A percentile compares a stretch with the other conserved stretches of the same genome.
Conservation (phyloP, 1,140 invertebrate species). For the Cherax quadricarinatus region DNA sequence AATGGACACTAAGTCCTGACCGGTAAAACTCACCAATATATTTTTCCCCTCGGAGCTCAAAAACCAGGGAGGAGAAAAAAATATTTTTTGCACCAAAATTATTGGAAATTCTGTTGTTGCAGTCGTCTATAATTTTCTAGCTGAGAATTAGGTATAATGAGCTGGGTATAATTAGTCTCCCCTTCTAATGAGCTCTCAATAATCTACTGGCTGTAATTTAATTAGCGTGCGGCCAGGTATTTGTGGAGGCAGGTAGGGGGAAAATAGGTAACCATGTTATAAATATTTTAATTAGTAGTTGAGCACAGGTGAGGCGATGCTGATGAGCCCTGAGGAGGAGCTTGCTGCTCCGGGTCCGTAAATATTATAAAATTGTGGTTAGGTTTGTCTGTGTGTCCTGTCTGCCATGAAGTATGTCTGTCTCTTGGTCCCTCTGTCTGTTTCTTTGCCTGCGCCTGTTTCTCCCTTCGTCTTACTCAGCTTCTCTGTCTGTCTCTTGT, state of each 20-base stretch:
- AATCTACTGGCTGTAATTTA: slow-evolving; percentile 29
- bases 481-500: too few species aligned
- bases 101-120: background rate
- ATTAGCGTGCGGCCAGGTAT: slow-evolving; percentile 26
- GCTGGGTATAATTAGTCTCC: slow-evolving; percentile 33
- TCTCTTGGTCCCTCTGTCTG: too few species aligned
- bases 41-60: too few species aligned
- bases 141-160: slow-evolving; percentile 19
- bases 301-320: background rate
- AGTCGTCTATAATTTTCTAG: background rate
- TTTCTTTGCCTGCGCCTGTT: too few species aligned
- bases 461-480: too few species aligned
- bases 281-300: slow-evolving; percentile 24
- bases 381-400: too few species aligned
- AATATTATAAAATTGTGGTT: too few species aligned
- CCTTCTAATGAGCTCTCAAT: slow-evolving; percentile 32
- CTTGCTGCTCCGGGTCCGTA: too few species aligned
- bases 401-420: too few species aligned
- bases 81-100: background rate
- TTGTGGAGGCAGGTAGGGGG: slow-evolving; percentile 14
- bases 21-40: too few species aligned
- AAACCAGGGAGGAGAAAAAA: background rate
- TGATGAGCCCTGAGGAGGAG: background rate
- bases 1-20: too few species aligned
- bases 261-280: slow-evolving; percentile 13